These are phyloP conservation scores for Syngnathus acus DNA, from an alignment of 2,797 vertebrate species.

Conservation along the genomic window DNA sequence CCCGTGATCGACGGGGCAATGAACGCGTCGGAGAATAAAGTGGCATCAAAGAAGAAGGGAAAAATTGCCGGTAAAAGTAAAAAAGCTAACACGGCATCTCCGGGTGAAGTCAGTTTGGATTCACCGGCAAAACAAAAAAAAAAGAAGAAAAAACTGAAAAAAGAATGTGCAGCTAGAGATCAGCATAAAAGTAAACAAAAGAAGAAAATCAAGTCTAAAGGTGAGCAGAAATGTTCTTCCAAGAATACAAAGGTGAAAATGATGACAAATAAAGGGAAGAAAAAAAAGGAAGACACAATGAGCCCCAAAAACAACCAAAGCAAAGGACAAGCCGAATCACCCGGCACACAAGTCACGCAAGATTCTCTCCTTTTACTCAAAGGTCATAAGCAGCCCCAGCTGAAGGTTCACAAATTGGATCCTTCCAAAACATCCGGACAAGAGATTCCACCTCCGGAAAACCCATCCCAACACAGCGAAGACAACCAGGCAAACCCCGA, in stretches of 20 bases:
- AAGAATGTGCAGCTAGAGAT: conserved; percentile 31
- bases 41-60: conserved; percentile 44
- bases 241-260: conserved; percentile 42
- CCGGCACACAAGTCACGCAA: conserved; percentile 30
- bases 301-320: conserved; percentile 23
- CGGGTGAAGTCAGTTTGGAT: conserved; percentile 27
- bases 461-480: conserved; percentile 26
- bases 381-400: conserved; percentile 75
- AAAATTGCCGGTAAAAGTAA: conserved; percentile 53
- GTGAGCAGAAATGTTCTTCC: conserved; percentile 8
- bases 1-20: conserved; percentile 20
- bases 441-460: conserved; percentile 26
- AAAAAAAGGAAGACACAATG: conserved; percentile 43
- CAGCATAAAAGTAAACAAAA: conserved; percentile 31
- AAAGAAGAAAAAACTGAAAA: conserved; percentile 62
- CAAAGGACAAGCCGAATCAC: conserved; percentile 14
- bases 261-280: conserved; percentile 21
- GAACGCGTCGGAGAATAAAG: conserved; percentile 30
- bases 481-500: conserved; percentile 10
- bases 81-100: conserved; percentile 18
- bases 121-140: conserved; percentile 46
- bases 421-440: conserved; percentile 54
- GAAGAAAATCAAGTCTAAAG: conserved; percentile 50
- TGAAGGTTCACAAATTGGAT: conserved; percentile 76
- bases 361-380: conserved; percentile 67